These are phyloP conservation scores for Chrysolina haemoptera DNA, from an alignment of 2,888 invertebrate genomes.

Conservation along the genomic window DNA sequence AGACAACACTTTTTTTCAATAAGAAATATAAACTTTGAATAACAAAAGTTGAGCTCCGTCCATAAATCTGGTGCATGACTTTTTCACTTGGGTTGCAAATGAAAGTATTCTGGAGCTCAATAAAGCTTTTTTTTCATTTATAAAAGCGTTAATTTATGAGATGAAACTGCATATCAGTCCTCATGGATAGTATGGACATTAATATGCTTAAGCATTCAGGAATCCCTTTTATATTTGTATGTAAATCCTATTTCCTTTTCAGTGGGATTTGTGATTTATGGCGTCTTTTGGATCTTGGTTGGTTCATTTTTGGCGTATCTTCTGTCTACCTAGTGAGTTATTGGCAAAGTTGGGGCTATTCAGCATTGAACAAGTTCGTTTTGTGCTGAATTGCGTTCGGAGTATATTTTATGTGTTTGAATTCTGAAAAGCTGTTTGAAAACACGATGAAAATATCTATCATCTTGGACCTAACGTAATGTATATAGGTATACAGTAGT, in stretches of 20 bases:
- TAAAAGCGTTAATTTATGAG: conserved; percentile 45
- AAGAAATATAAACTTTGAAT: background rate
- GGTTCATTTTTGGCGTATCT: conserved; percentile 22
- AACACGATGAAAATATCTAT: too few relatives aligned
- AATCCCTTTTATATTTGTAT: conserved; percentile 40
- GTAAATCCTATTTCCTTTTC: conserved; percentile 41
- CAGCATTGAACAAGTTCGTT: background rate
- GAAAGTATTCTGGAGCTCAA: conserved; percentile 40
- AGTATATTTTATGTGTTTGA: background rate
- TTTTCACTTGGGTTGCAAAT: conserved; percentile 35
- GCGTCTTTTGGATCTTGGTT: conserved; percentile 27
- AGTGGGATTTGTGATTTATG: conserved; percentile 43
- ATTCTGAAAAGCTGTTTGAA: background rate
- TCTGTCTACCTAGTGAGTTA: conserved; percentile 27
- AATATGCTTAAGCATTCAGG: conserved; percentile 43
- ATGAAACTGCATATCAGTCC: conserved; percentile 40
- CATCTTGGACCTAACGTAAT: too few relatives aligned
- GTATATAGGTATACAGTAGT: too few relatives aligned
- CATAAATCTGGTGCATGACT: conserved; percentile 40
- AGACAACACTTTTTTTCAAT: background rate
- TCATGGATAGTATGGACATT: conserved; percentile 43
- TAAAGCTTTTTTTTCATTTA: conserved; percentile 42
- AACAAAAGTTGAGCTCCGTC: conserved; percentile 26
- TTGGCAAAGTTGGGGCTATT: background rate
- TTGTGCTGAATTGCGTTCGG: background rate